Base-by-base conservation (phyloP, 2,888 invertebrate species). In the Melanargia galathea region DNA sequence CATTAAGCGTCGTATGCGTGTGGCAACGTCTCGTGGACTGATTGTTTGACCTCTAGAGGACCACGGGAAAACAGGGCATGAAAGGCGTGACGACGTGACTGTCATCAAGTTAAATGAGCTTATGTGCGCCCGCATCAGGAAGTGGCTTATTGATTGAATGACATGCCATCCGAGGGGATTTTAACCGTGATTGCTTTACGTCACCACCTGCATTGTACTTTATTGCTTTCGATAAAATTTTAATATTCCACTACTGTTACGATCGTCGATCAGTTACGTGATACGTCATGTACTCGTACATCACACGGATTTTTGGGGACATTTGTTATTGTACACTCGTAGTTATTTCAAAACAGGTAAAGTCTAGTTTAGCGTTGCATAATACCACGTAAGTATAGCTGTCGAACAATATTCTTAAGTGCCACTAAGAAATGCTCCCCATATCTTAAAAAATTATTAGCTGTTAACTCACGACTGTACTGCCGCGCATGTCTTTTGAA, bases 71-170 rank as follows among this genome's bases (percentile, higher is more conserved):
- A 83, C 77, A 60, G 75, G 76, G 77, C 82, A 80, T 82, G 75
- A 78, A 76, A 82, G 77, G 83, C 80, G 82, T 83, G 80, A 81
- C 84, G 75, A 82, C 80, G 82, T 83, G 81, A 81, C 85, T 85
- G 88, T 89, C 89, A 83, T 86, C 87, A 83, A 79, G 77, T 81
- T 73, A 83, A 81, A 83, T 86, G 84, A 85, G 80, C 76, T 81
- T 82, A 78, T 83, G 80, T 75, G 71, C 75, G 77, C 90, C 90
- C 90, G 90, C 87, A 90, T 87, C 76, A 87, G 90, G 90, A 90
- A 88, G 88, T 81, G 72, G 77, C 79, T 85, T 83, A 86, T 89
- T 88, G 86, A 84, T 86, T 80, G 82, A 81, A 76, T 77, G 78
- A 78, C 75, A 77, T 74, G 73, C 76, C 73, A 71, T 71, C 71